Conservation (phyloP, 2,888 invertebrate genomes). For the Chouioia cunea region DNA sequence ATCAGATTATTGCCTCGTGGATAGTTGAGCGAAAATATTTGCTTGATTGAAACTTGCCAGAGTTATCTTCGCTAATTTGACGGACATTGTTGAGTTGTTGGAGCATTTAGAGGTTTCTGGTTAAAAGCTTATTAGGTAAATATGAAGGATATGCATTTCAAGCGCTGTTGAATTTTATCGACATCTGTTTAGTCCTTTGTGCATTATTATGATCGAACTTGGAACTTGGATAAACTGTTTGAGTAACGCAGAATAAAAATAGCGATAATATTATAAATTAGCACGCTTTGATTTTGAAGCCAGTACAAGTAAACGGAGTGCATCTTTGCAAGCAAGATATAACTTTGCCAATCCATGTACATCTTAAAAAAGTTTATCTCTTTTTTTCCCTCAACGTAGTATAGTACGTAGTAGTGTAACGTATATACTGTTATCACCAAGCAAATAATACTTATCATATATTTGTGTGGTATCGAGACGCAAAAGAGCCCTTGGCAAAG, state of each 20-base stretch:
- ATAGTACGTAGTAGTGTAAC: too few species aligned
- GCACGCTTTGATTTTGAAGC: too few species aligned
- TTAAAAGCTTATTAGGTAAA: slow-evolving; percentile 3
- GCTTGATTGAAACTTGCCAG: too few species aligned
- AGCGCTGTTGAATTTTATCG: background rate
- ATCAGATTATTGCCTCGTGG: slow-evolving; percentile 10
- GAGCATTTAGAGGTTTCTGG: background rate
- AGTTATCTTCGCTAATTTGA: too few species aligned
- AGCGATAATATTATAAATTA: slow-evolving; percentile 10
- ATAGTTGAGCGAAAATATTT: slow-evolving; percentile 6
- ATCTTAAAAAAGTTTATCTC: too few species aligned
- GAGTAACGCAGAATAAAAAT: slow-evolving; percentile 18
- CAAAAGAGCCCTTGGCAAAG: background rate
- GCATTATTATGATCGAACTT: background rate
- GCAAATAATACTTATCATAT: background rate
- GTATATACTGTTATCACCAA: background rate
- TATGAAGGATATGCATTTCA: background rate
- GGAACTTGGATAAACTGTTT: background rate
- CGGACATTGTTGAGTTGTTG: too few species aligned
- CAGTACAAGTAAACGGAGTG: too few species aligned
- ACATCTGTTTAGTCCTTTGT: background rate
- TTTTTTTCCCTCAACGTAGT: too few species aligned
- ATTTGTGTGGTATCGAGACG: background rate
- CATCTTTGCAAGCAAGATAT: too few species aligned
- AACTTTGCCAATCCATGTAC: too few species aligned